These are phyloP conservation scores for Leucoma salicis DNA, from an alignment of 2,888 invertebrate genomes.

Conservation along the genomic window DNA sequence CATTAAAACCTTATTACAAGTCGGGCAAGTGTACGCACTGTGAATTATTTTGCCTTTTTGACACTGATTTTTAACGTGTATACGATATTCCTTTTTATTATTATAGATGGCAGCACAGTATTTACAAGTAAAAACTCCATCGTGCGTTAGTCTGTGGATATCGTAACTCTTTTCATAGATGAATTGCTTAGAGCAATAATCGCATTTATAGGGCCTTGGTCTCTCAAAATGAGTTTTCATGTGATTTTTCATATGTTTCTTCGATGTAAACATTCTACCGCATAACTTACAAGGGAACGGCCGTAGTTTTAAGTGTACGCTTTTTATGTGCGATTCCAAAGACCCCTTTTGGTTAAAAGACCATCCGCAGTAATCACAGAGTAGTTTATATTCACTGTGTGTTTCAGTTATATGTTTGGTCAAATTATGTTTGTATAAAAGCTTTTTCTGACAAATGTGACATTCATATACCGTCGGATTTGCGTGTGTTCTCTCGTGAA, in stretches of 20 bases:
- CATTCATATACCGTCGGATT: slow-evolving; percentile 42
- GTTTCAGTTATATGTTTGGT: slow-evolving; percentile 10
- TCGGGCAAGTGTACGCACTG: slow-evolving; percentile 1
- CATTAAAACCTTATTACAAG: slow-evolving; percentile 8
- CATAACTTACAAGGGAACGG: slow-evolving; percentile 11
- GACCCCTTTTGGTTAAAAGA: slow-evolving; percentile 18
- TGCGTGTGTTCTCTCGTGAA: slow-evolving; percentile 9
- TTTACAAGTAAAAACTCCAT: slow-evolving; percentile 15
- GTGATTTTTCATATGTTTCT: slow-evolving; percentile 15
- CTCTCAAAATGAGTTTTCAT: slow-evolving; percentile 2
- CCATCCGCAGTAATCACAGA: slow-evolving; percentile 22
- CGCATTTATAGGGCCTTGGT: slow-evolving; percentile 8
- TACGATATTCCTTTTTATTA: background rate
- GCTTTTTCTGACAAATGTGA: slow-evolving; percentile 47
- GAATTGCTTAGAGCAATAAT: slow-evolving; percentile 7
- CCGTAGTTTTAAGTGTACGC: slow-evolving; percentile 20
- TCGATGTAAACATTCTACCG: slow-evolving; percentile 5
- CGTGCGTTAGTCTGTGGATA: slow-evolving; percentile 19
- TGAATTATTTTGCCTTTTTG: background rate
- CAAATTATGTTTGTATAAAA: slow-evolving; percentile 33
- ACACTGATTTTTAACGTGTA: background rate
- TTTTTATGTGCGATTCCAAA: slow-evolving; percentile 9
- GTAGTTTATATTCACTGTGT: slow-evolving; percentile 1
- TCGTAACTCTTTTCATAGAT: slow-evolving; percentile 1
- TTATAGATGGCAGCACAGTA: slow-evolving; percentile 12